Evolutionary conservation across 2,113 vertebrate species (phyloP), one percentile per base, ranked within the genome.

Genomic region (Heteronetta atricapilla): DNA sequence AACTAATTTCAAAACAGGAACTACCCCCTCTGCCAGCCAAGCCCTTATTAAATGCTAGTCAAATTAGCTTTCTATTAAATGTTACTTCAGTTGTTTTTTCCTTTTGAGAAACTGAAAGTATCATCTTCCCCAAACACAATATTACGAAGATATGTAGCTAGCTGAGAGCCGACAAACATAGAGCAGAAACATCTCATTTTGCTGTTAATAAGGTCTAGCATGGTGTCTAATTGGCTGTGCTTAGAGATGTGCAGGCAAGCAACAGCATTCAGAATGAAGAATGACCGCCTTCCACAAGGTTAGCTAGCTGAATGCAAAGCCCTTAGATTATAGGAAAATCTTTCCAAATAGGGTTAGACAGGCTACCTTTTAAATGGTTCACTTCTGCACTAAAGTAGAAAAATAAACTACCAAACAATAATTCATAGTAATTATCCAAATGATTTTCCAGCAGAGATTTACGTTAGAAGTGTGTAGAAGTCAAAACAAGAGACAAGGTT

Each of bases 381-480:
- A 12, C 23, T 88, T 93, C 28, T 83, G 53, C 64, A 80, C 67
- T 88, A 63, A 82, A 93, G 11, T 82, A 56, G 34, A 85, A 93
- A 91, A 89, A 66, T n/a, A 80, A 93, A 70, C 52, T 81, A 7
- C 1, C 72, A 63, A 94, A 74, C 46, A 77, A 80, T 63, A 86
- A 83, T 70, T 91, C 34, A 70, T 22, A 42, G n/a, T 70, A 83
- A 88, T 95, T 81, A 63, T 58, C 72, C 6, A 4, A 90, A 83
- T 91, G 11, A 40, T 86, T 88, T 96, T 96, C 80, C 22, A 78
- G 73, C 28, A 67, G 72, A 78, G 52, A 50, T 83, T 83, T 86
- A 77, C 52, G 25, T 59, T 88, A 76, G 23, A 83, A 89, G 9
- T 23, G n/a, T 63, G 22, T 75, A 42, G 23, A 96, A 94, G 60